phyloP scores from a whole-genome alignment of 53 echinoderm and acorn worm genomes.

The Holothuria scabra region DNA sequence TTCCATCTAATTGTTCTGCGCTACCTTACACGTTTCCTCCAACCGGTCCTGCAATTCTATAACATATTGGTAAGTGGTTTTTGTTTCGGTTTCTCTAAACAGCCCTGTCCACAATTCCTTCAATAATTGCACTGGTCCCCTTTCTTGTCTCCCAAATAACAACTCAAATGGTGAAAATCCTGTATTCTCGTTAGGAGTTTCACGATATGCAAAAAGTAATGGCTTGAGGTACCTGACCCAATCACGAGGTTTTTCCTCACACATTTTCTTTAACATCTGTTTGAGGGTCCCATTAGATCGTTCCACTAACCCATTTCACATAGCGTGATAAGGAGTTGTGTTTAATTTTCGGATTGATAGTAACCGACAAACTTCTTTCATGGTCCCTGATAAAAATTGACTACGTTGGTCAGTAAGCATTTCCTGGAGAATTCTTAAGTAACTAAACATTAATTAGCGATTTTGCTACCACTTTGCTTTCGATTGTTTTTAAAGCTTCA shows the following conservation, averaged over 20 bases:
- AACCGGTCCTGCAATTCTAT: no score
- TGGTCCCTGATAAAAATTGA: slow-evolving; percentile 15
- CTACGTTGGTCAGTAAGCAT: slow-evolving; percentile 44
- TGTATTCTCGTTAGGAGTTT: slow-evolving; percentile 55
- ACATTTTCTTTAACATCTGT: slow-evolving; percentile 49
- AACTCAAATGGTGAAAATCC: slow-evolving; percentile 69
- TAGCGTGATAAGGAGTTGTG: slow-evolving; percentile 61
- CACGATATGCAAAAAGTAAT: slow-evolving; percentile 54
- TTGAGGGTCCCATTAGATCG: slow-evolving; percentile 58
- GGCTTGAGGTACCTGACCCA: slow-evolving; percentile 60
- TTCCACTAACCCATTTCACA: slow-evolving; percentile 64
- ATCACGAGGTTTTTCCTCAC: slow-evolving; percentile 59
- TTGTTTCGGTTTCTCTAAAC: slow-evolving; percentile 36
- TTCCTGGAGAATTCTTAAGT: slow-evolving; percentile 30
- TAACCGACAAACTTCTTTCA: slow-evolving; percentile 44
- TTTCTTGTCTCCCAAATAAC: slow-evolving; percentile 54
- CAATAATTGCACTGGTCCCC: slow-evolving; percentile 58
- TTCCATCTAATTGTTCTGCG: background rate
- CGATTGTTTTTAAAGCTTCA: slow-evolving; percentile 31
- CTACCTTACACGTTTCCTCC: background rate
- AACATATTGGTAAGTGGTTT: no score
- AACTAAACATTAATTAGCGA: slow-evolving; percentile 38
- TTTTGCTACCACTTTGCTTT: slow-evolving; percentile 36
- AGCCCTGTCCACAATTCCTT: slow-evolving; percentile 56
- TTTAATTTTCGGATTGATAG: slow-evolving; percentile 46